phyloP scores from a whole-genome alignment of 1,140 invertebrate species.

The Colletes gigas region DNA sequence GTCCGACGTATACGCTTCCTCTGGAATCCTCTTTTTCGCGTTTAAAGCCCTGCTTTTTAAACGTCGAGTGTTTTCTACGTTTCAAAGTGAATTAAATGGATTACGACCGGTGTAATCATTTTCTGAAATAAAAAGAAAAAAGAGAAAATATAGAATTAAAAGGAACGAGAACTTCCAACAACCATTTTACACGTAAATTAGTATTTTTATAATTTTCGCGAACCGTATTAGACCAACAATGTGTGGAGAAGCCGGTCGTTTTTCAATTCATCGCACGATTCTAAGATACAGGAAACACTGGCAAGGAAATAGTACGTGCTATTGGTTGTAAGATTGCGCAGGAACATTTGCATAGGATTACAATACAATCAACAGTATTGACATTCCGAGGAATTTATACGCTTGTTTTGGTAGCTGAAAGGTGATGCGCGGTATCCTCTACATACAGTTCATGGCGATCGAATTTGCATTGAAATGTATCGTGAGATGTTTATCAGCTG shows the following conservation, averaged over 20 bases:
- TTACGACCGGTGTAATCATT: too few species aligned
- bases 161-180: too few species aligned
- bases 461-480: constrained; percentile 23
- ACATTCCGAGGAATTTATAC: constrained; percentile 4
- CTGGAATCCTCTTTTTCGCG: neutral
- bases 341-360: constrained; percentile 43
- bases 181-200: too few species aligned
- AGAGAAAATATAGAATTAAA: too few species aligned
- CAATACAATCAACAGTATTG: constrained; percentile 44
- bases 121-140: too few species aligned
- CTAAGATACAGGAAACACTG: constrained; percentile 29
- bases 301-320: constrained; percentile 30
- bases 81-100: neutral
- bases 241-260: neutral
- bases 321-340: constrained; percentile 25
- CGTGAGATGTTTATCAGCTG: too few species aligned
- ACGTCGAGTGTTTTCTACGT: neutral
- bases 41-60: neutral
- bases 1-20: too few species aligned
- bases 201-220: too few species aligned
- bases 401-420: constrained; percentile 27
- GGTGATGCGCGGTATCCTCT: constrained; percentile 12
- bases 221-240: neutral
- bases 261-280: constrained; percentile 34
- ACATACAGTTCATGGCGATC: constrained; percentile 14